Conservation (phyloP, 37 sponge, comb jelly and placozoan species). For the Agelas oroides region DNA sequence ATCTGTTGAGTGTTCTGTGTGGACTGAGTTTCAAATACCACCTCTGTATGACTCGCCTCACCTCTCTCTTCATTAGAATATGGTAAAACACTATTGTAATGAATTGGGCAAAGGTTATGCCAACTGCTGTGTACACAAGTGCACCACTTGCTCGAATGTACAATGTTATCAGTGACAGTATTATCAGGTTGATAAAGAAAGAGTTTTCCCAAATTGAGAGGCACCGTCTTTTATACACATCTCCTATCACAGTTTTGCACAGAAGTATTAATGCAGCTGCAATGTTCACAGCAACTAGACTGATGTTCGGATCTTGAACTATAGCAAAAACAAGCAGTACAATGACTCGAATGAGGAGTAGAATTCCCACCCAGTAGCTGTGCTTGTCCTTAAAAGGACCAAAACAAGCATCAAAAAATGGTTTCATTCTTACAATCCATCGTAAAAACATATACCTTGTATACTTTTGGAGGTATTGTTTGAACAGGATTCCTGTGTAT, state of each 20-base stretch:
- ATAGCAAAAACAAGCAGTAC: not conserved
- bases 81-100: no score
- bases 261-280: no score
- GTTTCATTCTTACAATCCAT: not conserved
- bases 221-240: not conserved
- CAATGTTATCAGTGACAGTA: not conserved
- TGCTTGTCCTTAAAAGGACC: not conserved
- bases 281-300: no score
- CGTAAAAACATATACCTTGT: not conserved
- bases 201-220: not conserved
- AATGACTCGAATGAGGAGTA: not conserved
- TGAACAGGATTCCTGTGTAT: not conserved
- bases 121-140: no score
- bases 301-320: not conserved
- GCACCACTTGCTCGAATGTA: no score
- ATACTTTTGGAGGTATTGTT: not conserved
- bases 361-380: not conserved
- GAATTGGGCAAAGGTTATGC: no score
- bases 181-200: not conserved
- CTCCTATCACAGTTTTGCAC: no score
- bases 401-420: not conserved
- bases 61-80: no score
- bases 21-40: no score
- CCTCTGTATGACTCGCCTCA: no score
- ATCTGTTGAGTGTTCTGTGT: no score